Base-by-base conservation (phyloP, 2,113 vertebrate species). In the Oreotrochilus melanogaster region DNA sequence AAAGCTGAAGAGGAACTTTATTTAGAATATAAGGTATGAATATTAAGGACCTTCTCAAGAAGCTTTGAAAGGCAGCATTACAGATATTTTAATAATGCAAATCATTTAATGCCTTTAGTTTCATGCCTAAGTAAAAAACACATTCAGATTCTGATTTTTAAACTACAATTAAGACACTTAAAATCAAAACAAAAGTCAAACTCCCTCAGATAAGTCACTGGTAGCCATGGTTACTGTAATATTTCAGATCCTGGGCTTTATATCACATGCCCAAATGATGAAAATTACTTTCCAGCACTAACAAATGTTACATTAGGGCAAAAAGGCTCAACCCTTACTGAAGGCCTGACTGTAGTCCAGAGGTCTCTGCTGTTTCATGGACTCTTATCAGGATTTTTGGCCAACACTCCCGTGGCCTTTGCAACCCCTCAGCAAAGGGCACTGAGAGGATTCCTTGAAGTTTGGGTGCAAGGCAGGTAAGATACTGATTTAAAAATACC, bases 141-240 rank as follows among this genome's bases (percentile, higher is more conserved):
- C 71, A 80, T 82, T 94, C 65, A 93, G 74, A 93, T 94, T 86
- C 85, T 74, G 86, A 95, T 97, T 97, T 95, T 96, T 89, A 95
- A 94, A 84, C 30, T 91, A 96, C 96, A 97, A 97, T 97, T 96
- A 95, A 96, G 95, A 97, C 94, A 95, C 94, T 62, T 86, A 78
- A 96, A 95, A 94, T 73, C 81, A 95, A 97, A 96, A 93, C 94
- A 96, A 95, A 95, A 97, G 95, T 96, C 97, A 96, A 95, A 93
- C 86, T 95, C 93, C 95, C 93, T 95, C 95, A 65, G 96, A 96
- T 96, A 97, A 97, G 96, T 92, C 71, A 54, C 93, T 71, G 90
- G 97, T 97, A 97, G 94, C 96, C 89, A 95, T 95, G 96, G 97
- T 94, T 90, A 96, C 97, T 76, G 86, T 83, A 97, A 88, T 91